Evolutionary conservation across 2,113 vertebrate genomes (phyloP).

Genomic region (Apaloderma vittatum): DNA sequence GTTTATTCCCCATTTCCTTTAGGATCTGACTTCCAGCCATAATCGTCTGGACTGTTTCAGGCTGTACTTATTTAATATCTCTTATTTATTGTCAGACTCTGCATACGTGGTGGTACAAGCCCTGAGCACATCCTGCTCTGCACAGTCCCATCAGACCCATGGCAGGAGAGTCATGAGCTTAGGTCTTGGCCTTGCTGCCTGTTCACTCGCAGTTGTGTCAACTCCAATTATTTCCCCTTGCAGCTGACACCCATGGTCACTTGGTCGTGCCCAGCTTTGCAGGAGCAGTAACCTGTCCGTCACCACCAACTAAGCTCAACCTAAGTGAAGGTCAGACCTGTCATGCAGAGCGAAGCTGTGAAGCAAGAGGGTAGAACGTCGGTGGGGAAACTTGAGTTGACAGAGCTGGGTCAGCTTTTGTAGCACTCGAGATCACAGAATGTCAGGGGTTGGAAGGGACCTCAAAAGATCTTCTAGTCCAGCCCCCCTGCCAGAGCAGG

Average conservation of each 20-base stretch:
- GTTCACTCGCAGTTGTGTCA: rapidly evolving
- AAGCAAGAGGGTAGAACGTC: neutral
- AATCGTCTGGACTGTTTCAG: neutral
- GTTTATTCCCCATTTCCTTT: neutral
- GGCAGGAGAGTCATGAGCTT: neutral
- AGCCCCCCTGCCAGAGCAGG: too few relatives aligned
- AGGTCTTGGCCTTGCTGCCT: neutral
- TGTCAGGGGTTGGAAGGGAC: too few relatives aligned
- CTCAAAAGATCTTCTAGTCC: too few relatives aligned
- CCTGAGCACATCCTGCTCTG: neutral
- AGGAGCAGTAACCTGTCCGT: neutral
- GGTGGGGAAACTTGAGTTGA: neutral
- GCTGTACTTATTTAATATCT: neutral
- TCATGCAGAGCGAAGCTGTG: neutral
- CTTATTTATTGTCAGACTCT: neutral
- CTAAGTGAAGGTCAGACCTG: neutral
- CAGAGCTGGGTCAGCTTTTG: neutral
- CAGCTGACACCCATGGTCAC: neutral
- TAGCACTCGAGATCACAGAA: neutral
- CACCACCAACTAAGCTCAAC: neutral
- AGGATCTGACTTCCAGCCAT: neutral
- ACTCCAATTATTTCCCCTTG: neutral
- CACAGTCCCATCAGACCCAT: neutral
- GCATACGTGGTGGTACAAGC: neutral
- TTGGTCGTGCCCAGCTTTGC: neutral